Evolutionary conservation across 2,797 vertebrate species (phyloP).

Genomic region (Momotus momota): DNA sequence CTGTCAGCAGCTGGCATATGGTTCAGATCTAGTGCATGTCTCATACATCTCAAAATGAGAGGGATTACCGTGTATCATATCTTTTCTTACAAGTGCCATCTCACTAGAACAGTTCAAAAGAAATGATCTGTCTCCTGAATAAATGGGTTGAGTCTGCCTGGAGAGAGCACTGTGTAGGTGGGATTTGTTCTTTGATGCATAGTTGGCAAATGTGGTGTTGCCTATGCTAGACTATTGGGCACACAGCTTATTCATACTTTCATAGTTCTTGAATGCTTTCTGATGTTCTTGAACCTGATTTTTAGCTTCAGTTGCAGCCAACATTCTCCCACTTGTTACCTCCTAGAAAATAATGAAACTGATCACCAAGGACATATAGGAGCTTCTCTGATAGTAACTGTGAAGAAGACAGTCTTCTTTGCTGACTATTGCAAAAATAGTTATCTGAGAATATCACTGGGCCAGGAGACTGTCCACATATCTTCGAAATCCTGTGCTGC

Average conservation of each 20-base stretch:
- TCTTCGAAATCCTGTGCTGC: neutral
- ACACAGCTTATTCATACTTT: neutral
- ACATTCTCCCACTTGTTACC: neutral
- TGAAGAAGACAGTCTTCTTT: neutral
- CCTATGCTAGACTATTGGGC: neutral
- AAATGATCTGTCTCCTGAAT: neutral
- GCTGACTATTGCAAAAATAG: neutral
- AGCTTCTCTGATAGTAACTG: neutral
- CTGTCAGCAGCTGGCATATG: neutral
- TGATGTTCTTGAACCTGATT: neutral
- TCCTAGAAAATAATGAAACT: neutral
- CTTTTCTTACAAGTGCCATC: neutral
- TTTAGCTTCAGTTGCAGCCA: neutral
- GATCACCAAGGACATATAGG: neutral
- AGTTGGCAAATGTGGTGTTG: neutral
- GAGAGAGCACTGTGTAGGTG: neutral
- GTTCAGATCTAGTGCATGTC: neutral
- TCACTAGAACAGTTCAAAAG: neutral
- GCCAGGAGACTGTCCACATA: neutral
- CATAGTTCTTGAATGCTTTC: neutral
- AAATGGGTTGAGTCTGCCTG: neutral
- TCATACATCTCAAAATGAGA: neutral
- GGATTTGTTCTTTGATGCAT: neutral
- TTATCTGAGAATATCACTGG: neutral
- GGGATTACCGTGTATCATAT: neutral